Base-by-base conservation (phyloP, 1,140 invertebrate genomes). In the Phortica variegata region DNA sequence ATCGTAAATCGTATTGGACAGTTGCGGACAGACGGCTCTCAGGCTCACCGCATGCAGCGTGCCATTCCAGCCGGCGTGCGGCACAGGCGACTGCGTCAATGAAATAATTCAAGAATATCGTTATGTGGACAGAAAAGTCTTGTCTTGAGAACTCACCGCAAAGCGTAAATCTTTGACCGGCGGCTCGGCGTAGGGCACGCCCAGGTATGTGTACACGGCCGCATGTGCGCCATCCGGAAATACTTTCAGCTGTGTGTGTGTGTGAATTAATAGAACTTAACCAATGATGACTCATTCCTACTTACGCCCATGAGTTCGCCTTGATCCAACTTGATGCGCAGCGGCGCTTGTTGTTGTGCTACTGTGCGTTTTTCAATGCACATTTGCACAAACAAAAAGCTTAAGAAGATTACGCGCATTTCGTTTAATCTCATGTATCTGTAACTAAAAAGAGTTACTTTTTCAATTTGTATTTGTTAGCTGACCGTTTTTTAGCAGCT, bases 161-260 rank as follows among this genome's bases (percentile, higher is more conserved):
- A 87, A 87, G 39, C 87, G 65, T 3, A 87, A 74, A 19, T 78
- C 63, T 1, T 82, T 83, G 7, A 81, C 62, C 0, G 85, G 85
- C 9, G 86, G 76, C 29, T 82, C 78, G 0, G 85, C 86, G 69
- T 88, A 88, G 0, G 85, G 85, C 49, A 87, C 79, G 3, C 86
- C 86, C 36, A 86, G 68, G 63, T 84, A 88, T 2, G 81, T 81
- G 52, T 83, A 81, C 3, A 86, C 81, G 4, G 75, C 59, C 15
- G 58, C 65, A 39, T 72, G 58, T n/a, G 73, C 68, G 7, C 72
- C 66, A 61, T 79, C 78, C 17, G 78, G 76, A 60, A 77, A 79
- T 20, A 79, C 61, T 49, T 77, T 78, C 0, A 79, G 61, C 78
- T 79, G 55, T 3, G 52, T n/a, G 20, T 20, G 12, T 17, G 12